A percentile compares a stretch with the other conserved stretches of the same genome.
Evolutionary conservation across 2,888 invertebrate genomes (phyloP).

Genomic region (Dryocosmus kuriphilus): DNA sequence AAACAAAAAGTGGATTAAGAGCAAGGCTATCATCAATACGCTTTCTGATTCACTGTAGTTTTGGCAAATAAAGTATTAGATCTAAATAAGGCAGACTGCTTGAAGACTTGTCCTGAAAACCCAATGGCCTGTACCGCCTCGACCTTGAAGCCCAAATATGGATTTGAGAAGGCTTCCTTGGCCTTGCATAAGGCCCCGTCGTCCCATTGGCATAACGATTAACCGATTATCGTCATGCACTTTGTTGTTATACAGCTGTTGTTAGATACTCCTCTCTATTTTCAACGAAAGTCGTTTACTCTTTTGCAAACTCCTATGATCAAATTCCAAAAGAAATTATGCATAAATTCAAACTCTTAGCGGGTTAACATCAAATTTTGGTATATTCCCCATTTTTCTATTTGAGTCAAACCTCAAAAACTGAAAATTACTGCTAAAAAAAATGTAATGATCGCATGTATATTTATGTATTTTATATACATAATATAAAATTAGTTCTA

Average conservation of each 20-base stretch:
- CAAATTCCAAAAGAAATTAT: background rate
- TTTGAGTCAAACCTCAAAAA: too few relatives aligned
- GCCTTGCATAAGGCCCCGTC: slow-evolving; percentile 70
- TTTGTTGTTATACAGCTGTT: too few relatives aligned
- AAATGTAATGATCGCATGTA: too few relatives aligned
- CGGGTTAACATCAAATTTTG: background rate
- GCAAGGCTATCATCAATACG: slow-evolving; percentile 52
- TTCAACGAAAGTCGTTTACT: background rate
- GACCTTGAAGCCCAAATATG: slow-evolving; percentile 75
- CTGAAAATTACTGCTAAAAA: too few relatives aligned
- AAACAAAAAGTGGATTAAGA: slow-evolving; percentile 60
- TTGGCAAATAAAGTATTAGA: slow-evolving; percentile 54
- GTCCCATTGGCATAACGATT: slow-evolving; percentile 68
- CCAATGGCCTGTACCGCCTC: slow-evolving; percentile 70
- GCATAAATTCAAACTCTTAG: background rate
- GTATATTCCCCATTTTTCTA: too few relatives aligned
- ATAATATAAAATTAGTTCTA: too few relatives aligned
- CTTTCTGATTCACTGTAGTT: slow-evolving; percentile 8
- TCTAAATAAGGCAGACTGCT: slow-evolving; percentile 59
- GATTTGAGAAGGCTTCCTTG: slow-evolving; percentile 70
- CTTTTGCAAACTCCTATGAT: background rate
- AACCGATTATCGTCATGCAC: too few relatives aligned
- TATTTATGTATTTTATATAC: too few relatives aligned
- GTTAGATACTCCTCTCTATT: background rate
- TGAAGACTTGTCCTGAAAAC: slow-evolving; percentile 70